Base-by-base conservation (phyloP, 2,888 invertebrate species). In the Epirrita christyi region DNA sequence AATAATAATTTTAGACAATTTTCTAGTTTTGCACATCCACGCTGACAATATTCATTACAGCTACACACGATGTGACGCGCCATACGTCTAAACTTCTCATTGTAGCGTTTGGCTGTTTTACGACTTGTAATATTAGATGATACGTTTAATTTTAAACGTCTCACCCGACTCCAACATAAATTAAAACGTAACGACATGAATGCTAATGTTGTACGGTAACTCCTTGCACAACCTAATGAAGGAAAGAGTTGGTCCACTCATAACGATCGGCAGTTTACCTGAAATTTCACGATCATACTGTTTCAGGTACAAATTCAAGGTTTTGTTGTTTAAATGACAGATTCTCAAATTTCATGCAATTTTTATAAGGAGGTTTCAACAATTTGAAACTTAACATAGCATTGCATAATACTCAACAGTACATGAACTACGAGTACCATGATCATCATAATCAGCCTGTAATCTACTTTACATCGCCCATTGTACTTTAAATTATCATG, bases 101-200 rank as follows among this genome's bases (percentile, higher is more conserved):
- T 49, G 64, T 62, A 59, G 61, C 66, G 68, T 69, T 72, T 59
- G 64, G 67, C 68, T 71, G 72, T 66, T 78, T 74, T 76, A 78
- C 72, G 72, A 74, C 76, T 73, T 73, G 72, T 74, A 74, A 77
- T 76, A 75, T 76, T 71, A 76, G 66, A 70, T 75, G 71, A 76
- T 72, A 73, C 75, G 72, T 54, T 63, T 61, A 63, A 64, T 67
- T 66, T 63, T 44, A 62, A 47, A 36, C 53, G 59, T 55, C 48
- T 53, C 55, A 61, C 55, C 43, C 58, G 49, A 50, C 61, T 59
- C 48, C 14, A 32, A 51, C 61, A 75, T 80, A 78, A 78, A 80
- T 80, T 78, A 76, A 78, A 76, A 72, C 62, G 72, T 73, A 76
- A 76, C 73, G 78, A 75, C 75, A 74, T 73, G 75, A 72, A 76